Conservation (phyloP, 2,113 vertebrate species). For the Mustela lutreola region DNA sequence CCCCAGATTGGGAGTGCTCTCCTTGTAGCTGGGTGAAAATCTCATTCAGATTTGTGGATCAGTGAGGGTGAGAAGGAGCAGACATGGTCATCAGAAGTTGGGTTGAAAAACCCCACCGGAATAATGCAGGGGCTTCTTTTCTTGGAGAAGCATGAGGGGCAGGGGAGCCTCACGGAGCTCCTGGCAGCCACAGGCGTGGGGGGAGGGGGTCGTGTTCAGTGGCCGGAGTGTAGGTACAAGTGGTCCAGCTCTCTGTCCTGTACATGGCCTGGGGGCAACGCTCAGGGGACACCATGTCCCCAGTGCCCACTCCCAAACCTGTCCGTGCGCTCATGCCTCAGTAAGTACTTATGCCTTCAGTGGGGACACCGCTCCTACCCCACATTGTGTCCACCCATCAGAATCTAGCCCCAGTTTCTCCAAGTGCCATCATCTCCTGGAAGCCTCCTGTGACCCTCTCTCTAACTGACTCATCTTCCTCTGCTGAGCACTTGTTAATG, state of each 20-base stretch:
- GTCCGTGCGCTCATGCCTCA: fast-evolving
- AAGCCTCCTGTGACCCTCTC: background rate
- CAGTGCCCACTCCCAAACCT: fast-evolving
- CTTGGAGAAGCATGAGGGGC: fast-evolving
- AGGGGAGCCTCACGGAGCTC: background rate
- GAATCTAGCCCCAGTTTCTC: background rate
- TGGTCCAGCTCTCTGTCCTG: background rate
- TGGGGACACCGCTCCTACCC: background rate
- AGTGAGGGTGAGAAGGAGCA: background rate
- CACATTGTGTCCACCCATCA: fast-evolving
- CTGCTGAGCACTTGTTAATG: too few relatives aligned
- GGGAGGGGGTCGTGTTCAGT: background rate
- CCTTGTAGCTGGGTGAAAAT: background rate
- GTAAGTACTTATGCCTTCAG: background rate
- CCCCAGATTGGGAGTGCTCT: background rate
- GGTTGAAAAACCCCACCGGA: background rate
- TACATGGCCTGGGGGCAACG: too few relatives aligned
- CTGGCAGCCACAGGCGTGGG: background rate
- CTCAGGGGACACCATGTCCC: background rate
- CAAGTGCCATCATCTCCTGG: fast-evolving
- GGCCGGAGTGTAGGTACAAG: background rate
- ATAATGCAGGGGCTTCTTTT: background rate
- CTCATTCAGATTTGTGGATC: background rate
- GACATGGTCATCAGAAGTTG: background rate
- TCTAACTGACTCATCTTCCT: background rate